phyloP scores from a whole-genome alignment of 2,113 vertebrate species.

The Mesitornis unicolor region DNA sequence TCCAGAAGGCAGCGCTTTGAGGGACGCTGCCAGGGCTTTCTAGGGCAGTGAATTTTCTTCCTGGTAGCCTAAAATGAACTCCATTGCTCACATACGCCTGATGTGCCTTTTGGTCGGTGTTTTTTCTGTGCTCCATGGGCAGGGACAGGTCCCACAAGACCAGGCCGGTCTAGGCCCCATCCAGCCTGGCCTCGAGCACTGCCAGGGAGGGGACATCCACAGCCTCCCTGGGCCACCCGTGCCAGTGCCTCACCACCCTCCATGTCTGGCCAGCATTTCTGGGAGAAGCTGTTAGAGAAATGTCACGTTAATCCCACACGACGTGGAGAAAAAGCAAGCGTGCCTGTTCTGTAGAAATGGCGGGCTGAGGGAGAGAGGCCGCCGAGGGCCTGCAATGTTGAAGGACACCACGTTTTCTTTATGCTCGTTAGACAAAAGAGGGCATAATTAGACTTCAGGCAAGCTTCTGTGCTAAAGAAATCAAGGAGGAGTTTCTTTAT shows the following conservation, averaged over 20 bases:
- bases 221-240: too few relatives aligned
- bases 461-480: not conserved
- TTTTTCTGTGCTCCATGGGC: too few relatives aligned
- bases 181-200: too few relatives aligned
- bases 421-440: not conserved
- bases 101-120: too few relatives aligned
- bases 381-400: fast-evolving
- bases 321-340: not conserved
- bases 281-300: not conserved
- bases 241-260: too few relatives aligned
- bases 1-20: too few relatives aligned
- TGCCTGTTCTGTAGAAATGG: not conserved
- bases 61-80: not conserved
- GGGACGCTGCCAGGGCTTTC: not conserved
- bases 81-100: fast-evolving
- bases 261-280: not conserved
- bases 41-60: fast-evolving
- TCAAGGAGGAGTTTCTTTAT: not conserved
- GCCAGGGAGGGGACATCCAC: too few relatives aligned
- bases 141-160: too few relatives aligned
- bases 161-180: too few relatives aligned
- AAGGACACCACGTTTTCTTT: not conserved
- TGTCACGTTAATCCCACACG: fast-evolving
- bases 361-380: not conserved
- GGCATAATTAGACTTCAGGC: not conserved